These are phyloP conservation scores for Tetraodon nigroviridis DNA, from an alignment of 2,113 vertebrate genomes.

Conservation along the genomic window DNA sequence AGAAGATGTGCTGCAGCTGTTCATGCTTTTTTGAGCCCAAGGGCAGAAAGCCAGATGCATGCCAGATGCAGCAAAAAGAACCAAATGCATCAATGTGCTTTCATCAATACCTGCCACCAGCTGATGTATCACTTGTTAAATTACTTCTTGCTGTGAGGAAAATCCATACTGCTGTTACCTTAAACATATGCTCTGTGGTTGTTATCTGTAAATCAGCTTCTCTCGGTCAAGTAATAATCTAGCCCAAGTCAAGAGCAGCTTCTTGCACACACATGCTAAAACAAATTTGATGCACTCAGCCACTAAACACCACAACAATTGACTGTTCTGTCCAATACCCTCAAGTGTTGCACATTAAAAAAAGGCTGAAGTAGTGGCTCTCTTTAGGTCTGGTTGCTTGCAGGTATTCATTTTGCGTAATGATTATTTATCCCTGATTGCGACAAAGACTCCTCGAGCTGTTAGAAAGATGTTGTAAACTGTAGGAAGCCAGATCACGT, in stretches of 20 bases:
- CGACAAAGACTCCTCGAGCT: not conserved
- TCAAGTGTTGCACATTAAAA: not conserved
- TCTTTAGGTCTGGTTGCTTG: not conserved
- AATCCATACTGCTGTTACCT: constrained; percentile 14
- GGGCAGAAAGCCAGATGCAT: constrained; percentile 21
- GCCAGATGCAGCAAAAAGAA: constrained; percentile 3
- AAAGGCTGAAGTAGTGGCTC: not conserved
- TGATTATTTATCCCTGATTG: not conserved
- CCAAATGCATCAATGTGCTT: constrained; percentile 17
- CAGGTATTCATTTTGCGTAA: not conserved
- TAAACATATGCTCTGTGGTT: not conserved
- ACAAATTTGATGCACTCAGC: not conserved
- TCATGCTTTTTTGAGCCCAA: constrained; percentile 14
- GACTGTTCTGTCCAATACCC: not conserved
- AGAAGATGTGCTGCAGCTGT: constrained; percentile 27
- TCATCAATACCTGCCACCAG: constrained; percentile 32
- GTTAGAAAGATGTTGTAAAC: not conserved
- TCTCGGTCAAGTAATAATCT: constrained; percentile 11
- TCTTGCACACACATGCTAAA: not conserved
- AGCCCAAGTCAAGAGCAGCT: not conserved
- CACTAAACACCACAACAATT: not conserved
- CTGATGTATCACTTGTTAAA: constrained; percentile 31
- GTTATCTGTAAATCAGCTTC: not conserved
- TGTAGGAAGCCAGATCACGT: constrained; percentile 9
- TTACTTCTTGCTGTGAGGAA: constrained; percentile 21